Evolutionary conservation across 1,140 invertebrate species (phyloP).

Genomic region (Trigoniulus corallinus): DNA sequence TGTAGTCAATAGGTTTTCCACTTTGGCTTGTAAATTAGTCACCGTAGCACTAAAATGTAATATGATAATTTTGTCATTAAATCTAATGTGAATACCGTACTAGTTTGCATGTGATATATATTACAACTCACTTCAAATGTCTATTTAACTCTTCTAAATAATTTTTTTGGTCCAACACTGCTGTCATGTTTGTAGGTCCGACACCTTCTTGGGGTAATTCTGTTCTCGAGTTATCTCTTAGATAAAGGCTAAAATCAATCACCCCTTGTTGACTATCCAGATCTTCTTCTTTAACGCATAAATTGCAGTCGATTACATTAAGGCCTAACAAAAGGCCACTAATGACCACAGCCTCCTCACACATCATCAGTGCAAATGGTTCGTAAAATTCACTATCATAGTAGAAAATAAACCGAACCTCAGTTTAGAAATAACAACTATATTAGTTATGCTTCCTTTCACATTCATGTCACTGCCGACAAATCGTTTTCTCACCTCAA

Average conservation of each 20-base stretch:
- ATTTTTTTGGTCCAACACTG: constrained; percentile 95
- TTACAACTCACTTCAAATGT: constrained; percentile 91
- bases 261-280: constrained; percentile 90
- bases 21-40: constrained; percentile 79
- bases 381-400: constrained; percentile 71
- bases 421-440: neutral
- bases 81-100: neutral
- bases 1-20: constrained; percentile 76
- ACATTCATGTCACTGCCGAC: neutral
- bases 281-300: constrained; percentile 97
- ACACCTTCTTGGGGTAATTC: constrained; percentile 17
- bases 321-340: constrained; percentile 86
- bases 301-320: constrained; percentile 97
- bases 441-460: neutral
- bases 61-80: neutral
- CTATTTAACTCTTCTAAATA: constrained; percentile 96
- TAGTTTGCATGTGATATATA: constrained; percentile 4
- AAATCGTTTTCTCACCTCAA: constrained; percentile 35
- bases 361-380: constrained; percentile 82
- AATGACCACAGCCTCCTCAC: constrained; percentile 86
- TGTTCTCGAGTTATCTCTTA: constrained; percentile 51
- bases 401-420: constrained; percentile 5
- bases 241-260: constrained; percentile 87
- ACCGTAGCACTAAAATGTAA: constrained; percentile 64
- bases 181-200: constrained; percentile 51